A percentile compares a stretch with the other conserved stretches of the same genome.
Evolutionary conservation across 1,140 invertebrate genomes (phyloP).

Genomic region (Forficula auricularia): DNA sequence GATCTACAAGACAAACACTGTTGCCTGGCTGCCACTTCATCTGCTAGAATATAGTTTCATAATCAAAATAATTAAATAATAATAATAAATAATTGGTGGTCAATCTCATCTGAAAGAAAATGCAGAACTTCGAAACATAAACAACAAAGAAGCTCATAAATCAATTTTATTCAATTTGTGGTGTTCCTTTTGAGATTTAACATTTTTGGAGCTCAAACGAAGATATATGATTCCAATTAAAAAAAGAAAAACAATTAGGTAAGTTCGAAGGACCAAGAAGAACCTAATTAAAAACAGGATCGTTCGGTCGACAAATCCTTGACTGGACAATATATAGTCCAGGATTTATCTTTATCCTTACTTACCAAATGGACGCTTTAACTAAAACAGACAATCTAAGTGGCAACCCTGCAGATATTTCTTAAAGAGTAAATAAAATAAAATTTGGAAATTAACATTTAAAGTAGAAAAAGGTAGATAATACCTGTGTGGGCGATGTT

Average conservation of each 20-base stretch:
- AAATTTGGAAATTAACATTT: slow-evolving; percentile 11
- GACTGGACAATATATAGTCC: too few species aligned
- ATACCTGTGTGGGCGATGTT: slow-evolving; percentile 20
- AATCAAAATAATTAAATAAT: not conserved
- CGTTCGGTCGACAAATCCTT: too few species aligned
- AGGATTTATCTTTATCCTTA: too few species aligned
- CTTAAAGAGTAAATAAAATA: slow-evolving; percentile 8
- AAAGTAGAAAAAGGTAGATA: slow-evolving; percentile 24
- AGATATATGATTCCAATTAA: too few species aligned
- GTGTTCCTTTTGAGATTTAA: not conserved
- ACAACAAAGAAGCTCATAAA: too few species aligned
- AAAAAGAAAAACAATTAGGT: too few species aligned
- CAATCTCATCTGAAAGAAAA: not conserved
- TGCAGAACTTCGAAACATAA: not conserved
- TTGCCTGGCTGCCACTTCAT: slow-evolving; percentile 12
- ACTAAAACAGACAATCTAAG: slow-evolving; percentile 6
- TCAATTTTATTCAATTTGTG: not conserved
- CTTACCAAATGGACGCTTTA: slow-evolving; percentile 4
- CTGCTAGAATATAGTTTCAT: slow-evolving; percentile 1
- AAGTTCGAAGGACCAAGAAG: too few species aligned
- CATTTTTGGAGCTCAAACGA: too few species aligned
- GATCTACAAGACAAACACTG: not conserved
- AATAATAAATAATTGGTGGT: not conserved
- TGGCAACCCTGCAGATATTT: slow-evolving; percentile 13
- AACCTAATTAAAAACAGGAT: too few species aligned